A percentile compares a stretch with the other conserved stretches of the same genome.
phyloP scores from a whole-genome alignment of 2,888 invertebrate species.

The Uloborus plumipes region DNA sequence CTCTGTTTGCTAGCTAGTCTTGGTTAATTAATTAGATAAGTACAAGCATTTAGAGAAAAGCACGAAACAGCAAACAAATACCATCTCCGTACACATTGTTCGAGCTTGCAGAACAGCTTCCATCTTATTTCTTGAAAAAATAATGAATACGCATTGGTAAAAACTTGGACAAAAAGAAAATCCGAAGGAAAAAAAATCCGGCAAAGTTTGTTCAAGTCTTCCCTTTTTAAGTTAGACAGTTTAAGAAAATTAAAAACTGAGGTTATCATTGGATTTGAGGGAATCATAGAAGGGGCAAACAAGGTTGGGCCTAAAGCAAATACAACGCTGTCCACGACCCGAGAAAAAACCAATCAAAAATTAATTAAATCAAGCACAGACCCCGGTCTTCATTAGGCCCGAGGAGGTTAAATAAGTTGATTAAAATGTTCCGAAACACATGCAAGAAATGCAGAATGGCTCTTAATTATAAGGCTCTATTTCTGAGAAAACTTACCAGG shows the following conservation, averaged over 20 bases:
- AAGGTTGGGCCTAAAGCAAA: conserved; percentile 61
- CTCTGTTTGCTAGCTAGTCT: conserved; percentile 9
- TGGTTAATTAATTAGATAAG: conserved; percentile 41
- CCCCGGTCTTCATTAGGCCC: conserved; percentile 61
- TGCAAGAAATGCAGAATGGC: conserved; percentile 63
- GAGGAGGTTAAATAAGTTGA: conserved; percentile 65
- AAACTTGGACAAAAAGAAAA: conserved; percentile 37
- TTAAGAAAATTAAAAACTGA: conserved; percentile 63
- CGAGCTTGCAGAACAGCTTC: conserved; percentile 35
- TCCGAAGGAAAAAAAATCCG: conserved; percentile 24
- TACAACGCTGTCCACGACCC: conserved; percentile 59
- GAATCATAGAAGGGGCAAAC: conserved; percentile 58
- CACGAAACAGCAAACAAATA: conserved; percentile 59
- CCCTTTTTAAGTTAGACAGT: conserved; percentile 62
- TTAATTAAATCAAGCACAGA: conserved; percentile 64
- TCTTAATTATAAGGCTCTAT: conserved; percentile 63
- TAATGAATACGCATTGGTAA: conserved; percentile 26
- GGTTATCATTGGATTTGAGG: conserved; percentile 56
- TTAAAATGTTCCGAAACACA: conserved; percentile 63
- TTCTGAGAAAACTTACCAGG: conserved; percentile 59
- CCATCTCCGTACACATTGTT: conserved; percentile 29
- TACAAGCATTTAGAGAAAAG: conserved; percentile 34
- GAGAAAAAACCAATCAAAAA: conserved; percentile 65
- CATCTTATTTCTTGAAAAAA: conserved; percentile 37
- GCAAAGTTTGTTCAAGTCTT: conserved; percentile 56